These are phyloP conservation scores for Drosophila acutilabella DNA, from an alignment of 2,888 invertebrate species.

Conservation along the genomic window DNA sequence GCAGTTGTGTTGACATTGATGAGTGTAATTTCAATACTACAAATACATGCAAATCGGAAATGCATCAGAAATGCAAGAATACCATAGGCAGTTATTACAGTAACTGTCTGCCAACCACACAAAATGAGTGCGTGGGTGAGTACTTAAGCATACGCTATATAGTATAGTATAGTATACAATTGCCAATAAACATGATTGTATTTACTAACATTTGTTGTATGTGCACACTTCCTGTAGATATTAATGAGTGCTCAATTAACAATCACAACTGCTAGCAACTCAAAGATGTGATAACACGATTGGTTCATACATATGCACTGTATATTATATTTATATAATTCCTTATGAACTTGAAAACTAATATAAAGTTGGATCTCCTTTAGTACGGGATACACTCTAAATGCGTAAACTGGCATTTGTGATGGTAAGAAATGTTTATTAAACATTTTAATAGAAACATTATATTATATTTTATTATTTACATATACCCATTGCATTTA, in stretches of 20 bases:
- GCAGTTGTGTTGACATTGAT: slow-evolving; percentile 87
- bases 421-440: slow-evolving; percentile 88
- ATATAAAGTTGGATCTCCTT: slow-evolving; percentile 88
- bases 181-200: not conserved
- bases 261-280: slow-evolving; percentile 89
- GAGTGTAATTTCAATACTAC: slow-evolving; percentile 87
- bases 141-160: not conserved
- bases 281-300: slow-evolving; percentile 96
- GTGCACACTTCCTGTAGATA: slow-evolving; percentile 86
- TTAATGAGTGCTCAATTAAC: slow-evolving; percentile 93
- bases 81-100: slow-evolving; percentile 89
- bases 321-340: slow-evolving; percentile 23
- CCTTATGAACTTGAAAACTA: not conserved
- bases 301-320: slow-evolving; percentile 94
- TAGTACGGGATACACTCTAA: slow-evolving; percentile 98
- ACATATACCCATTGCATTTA: too few relatives aligned
- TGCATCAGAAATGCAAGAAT: slow-evolving; percentile 89
- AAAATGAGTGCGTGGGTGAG: slow-evolving; percentile 88
- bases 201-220: slow-evolving; percentile 15
- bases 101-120: slow-evolving; percentile 86
- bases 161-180: not conserved
- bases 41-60: slow-evolving; percentile 87
- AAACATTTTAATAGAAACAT: not conserved
- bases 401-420: slow-evolving; percentile 93
- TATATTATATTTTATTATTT: too few relatives aligned